These are phyloP conservation scores for Ditylenchus dipsaci DNA, from an alignment of 1,140 invertebrate species.

Conservation along the genomic window DNA sequence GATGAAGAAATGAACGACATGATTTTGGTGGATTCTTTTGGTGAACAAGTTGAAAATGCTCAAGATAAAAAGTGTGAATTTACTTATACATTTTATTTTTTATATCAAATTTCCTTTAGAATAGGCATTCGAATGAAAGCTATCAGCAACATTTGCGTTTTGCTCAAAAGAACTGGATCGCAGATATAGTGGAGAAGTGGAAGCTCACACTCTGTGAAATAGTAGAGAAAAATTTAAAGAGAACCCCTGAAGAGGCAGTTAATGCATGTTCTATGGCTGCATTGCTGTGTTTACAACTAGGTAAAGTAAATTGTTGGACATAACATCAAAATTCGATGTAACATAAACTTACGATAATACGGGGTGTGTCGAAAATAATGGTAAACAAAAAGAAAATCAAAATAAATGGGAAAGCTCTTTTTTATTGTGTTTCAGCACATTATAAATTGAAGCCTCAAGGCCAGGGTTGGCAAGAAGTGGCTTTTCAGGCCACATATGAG, in stretches of 20 bases:
- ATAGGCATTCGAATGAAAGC: conserved; percentile 29
- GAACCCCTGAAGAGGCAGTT: conserved; percentile 31
- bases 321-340: too few species aligned
- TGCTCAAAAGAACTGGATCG: conserved; percentile 30
- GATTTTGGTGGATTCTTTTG: conserved; percentile 32
- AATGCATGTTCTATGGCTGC: conserved; percentile 33
- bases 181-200: conserved; percentile 40
- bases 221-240: conserved; percentile 42
- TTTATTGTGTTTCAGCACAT: too few species aligned
- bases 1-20: conserved; percentile 27
- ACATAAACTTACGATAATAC: too few species aligned
- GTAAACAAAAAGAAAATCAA: too few species aligned
- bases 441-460: too few species aligned
- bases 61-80: conserved; percentile 39
- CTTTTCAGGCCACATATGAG: too few species aligned
- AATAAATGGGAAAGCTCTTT: too few species aligned
- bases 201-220: conserved; percentile 30
- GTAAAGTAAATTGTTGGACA: conserved; percentile 10
- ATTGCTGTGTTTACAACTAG: conserved; percentile 31
- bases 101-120: conserved; percentile 16
- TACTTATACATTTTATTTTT: conserved; percentile 3
- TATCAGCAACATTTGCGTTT: conserved; percentile 31
- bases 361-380: too few species aligned
- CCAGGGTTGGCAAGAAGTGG: too few species aligned
- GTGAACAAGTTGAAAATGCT: conserved; percentile 34